Percentiles rank a stretch among this genome's conserved stretches.
phyloP scores from a whole-genome alignment of 1,140 invertebrate genomes.

The Tachypleus tridentatus region DNA sequence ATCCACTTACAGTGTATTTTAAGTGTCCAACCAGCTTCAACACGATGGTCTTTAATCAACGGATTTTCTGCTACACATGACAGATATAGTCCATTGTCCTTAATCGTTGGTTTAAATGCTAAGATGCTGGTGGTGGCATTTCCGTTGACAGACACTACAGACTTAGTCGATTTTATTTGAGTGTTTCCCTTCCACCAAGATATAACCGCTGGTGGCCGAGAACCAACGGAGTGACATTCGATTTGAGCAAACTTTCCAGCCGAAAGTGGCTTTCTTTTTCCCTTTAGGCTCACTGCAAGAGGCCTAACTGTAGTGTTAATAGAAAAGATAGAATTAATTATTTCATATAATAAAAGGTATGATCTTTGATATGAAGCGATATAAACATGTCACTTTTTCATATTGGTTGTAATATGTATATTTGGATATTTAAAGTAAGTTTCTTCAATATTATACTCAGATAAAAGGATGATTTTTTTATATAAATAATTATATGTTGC shows the following conservation, averaged over 20 bases:
- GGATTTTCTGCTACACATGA: constrained; percentile 13
- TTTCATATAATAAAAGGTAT: too few relatives aligned
- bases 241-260: constrained; percentile 37
- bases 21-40: constrained; percentile 54
- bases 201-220: constrained; percentile 12
- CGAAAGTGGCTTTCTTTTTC: too few relatives aligned
- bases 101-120: constrained; percentile 6
- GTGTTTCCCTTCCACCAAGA: constrained; percentile 13
- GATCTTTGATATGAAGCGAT: too few relatives aligned
- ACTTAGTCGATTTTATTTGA: constrained; percentile 14
- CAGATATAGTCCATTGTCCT: constrained; percentile 8
- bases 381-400: too few relatives aligned
- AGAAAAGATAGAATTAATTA: too few relatives aligned
- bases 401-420: too few relatives aligned
- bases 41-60: constrained; percentile 42
- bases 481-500: too few relatives aligned
- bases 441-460: too few relatives aligned
- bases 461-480: too few relatives aligned
- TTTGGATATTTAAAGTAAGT: too few relatives aligned
- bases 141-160: neutral
- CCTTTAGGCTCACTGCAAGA: too few relatives aligned
- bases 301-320: too few relatives aligned
- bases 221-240: constrained; percentile 55
- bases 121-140: constrained; percentile 3
- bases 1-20: constrained; percentile 46